phyloP scores from a whole-genome alignment of 2,113 vertebrate genomes.

The Puma concolor region DNA sequence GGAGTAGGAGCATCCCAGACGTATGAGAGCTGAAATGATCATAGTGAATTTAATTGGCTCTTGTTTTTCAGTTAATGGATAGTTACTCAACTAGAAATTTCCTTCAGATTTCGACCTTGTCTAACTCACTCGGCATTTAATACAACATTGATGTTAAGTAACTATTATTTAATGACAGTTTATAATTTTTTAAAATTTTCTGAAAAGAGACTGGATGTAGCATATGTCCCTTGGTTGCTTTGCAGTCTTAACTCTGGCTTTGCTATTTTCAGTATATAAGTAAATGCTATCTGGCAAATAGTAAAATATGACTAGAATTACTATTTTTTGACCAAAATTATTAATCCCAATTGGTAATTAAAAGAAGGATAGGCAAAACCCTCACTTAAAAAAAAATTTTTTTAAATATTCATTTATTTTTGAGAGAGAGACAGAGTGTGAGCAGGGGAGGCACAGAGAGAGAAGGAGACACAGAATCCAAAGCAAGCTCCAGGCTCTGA shows the following conservation, averaged over 20 bases:
- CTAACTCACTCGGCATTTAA: background rate
- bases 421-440: no score
- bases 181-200: background rate
- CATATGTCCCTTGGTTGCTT: background rate
- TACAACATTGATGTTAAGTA: background rate
- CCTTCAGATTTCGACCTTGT: background rate
- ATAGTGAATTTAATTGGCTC: background rate
- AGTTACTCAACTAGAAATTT: constrained; percentile 29
- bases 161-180: background rate
- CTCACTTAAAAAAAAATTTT: no score
- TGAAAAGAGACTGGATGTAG: background rate
- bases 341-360: background rate
- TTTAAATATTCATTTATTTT: no score
- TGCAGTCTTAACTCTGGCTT: background rate
- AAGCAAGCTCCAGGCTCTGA: no score
- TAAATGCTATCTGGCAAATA: background rate
- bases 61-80: constrained; percentile 17
- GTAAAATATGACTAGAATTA: background rate
- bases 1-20: background rate
- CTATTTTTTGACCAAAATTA: background rate
- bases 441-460: no score
- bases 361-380: background rate
- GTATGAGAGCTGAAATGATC: background rate
- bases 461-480: no score
- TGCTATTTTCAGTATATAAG: background rate